Evolutionary conservation across 2,797 vertebrate species (phyloP), one percentile per base, ranked within the genome.

Genomic region (Pteropus rufus): DNA sequence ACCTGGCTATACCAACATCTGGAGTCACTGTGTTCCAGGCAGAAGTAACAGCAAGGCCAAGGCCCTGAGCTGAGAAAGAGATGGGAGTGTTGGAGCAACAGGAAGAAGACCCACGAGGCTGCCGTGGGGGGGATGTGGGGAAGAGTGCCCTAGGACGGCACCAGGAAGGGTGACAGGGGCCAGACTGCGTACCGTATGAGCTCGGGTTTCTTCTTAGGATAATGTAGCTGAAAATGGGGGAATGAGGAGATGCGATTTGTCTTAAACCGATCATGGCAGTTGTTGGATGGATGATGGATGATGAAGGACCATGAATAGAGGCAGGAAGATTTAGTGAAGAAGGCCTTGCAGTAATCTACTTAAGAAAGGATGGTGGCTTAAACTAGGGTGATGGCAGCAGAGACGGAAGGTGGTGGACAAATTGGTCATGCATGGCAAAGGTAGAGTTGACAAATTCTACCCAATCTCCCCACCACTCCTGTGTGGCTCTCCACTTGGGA

Each of bases 401-500:
- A 93, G 44, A 80, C 0, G 0, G 36, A 75, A 93, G 75, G 65
- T 31, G 23, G 44, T 10, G 4, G 52, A 54, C 24, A 65, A 12
- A 36, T 1, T 5, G 44, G 26, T 5, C 7, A 56, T 0, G 10
- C 54, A 60, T 0, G 0, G 39, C 60, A 18, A 69, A 62, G 54
- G 24, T 8, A 54, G n/a, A n/a, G 49, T 41, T 92, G 81, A 41
- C n/a, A 81, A 92, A 39, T 11, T 67, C 96, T 80, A 77, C 23
- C 12, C n/a, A 39, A 93, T 89, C 69, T 94, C 54, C 69, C 92
- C 58, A 21, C n/a, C 18, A 19, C 19, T 90, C 62, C 92, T 21
- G 93, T 85, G 94, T 26, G 95, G 87, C 10, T 75, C 36, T 15
- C 70, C 91, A 76, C 69, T 70, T 75, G 23, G 58, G 39, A 93